phyloP scores from a whole-genome alignment of 2,888 invertebrate genomes.

The Parthenolecanium corni region DNA sequence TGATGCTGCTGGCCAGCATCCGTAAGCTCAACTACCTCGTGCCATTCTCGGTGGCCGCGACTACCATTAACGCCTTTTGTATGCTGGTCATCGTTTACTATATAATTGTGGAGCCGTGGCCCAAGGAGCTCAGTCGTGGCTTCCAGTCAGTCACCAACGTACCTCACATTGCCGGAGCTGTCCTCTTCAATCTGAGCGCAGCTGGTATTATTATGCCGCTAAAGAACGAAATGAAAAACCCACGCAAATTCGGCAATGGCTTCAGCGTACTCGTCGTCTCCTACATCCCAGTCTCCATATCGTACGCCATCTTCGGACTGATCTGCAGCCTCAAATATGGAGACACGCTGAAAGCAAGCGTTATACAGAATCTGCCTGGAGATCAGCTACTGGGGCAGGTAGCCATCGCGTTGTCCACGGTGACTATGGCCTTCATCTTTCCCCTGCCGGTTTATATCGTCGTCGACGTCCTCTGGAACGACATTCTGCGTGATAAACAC shows the following conservation, averaged over 20 bases:
- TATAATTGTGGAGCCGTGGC: slow-evolving; percentile 58
- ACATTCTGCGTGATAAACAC: slow-evolving; percentile 50
- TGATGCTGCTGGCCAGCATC: slow-evolving; percentile 68
- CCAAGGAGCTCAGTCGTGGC: slow-evolving; percentile 49
- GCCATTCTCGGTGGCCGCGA: slow-evolving; percentile 80
- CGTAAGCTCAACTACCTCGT: slow-evolving; percentile 74
- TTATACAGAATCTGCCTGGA: slow-evolving; percentile 70
- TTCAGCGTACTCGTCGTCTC: slow-evolving; percentile 71
- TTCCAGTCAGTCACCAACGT: slow-evolving; percentile 55
- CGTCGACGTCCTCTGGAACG: slow-evolving; percentile 82
- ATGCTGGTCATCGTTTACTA: slow-evolving; percentile 77
- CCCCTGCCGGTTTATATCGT: slow-evolving; percentile 92
- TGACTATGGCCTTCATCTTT: slow-evolving; percentile 82
- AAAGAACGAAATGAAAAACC: slow-evolving; percentile 88
- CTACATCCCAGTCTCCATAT: slow-evolving; percentile 64
- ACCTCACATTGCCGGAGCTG: slow-evolving; percentile 90
- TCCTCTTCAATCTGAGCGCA: slow-evolving; percentile 89
- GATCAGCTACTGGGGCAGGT: neutral
- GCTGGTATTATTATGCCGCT: slow-evolving; percentile 72
- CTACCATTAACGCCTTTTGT: slow-evolving; percentile 66
- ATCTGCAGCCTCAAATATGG: slow-evolving; percentile 86
- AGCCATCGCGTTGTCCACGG: slow-evolving; percentile 36
- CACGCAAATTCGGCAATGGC: slow-evolving; percentile 62
- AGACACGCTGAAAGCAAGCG: slow-evolving; percentile 54
- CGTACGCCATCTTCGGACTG: slow-evolving; percentile 79